phyloP scores from a whole-genome alignment of 2,113 vertebrate species.

The Australoheros scitulus region DNA sequence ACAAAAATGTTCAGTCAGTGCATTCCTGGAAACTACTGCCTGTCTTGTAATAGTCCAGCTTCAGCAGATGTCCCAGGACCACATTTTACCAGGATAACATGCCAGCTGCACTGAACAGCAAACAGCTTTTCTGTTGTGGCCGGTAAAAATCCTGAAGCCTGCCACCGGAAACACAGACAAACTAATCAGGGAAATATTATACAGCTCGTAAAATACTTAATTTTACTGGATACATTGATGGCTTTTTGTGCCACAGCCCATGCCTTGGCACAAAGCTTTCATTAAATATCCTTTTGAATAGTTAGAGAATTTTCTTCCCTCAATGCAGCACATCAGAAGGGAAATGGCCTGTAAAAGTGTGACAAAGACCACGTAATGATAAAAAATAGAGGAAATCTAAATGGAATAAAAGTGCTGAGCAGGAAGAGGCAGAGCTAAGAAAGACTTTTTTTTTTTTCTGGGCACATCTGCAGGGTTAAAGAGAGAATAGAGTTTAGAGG shows the following conservation, averaged over 20 bases:
- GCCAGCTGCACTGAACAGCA: neutral
- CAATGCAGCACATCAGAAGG: conserved; percentile 22
- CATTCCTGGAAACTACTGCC: neutral
- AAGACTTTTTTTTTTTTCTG: neutral
- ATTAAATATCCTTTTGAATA: conserved; percentile 27
- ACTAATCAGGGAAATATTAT: neutral
- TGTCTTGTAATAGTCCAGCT: neutral
- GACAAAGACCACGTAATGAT: conserved; percentile 33
- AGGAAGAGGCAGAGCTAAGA: neutral
- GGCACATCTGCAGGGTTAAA: conserved; percentile 3
- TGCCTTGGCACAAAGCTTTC: conserved; percentile 23
- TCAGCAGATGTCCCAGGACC: neutral
- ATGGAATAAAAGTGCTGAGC: conserved; percentile 35
- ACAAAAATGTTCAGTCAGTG: neutral
- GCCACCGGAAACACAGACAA: neutral
- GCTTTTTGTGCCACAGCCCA: conserved; percentile 4
- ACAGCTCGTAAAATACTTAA: conserved; percentile 2
- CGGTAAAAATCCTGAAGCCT: neutral
- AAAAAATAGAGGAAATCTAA: conserved; percentile 1
- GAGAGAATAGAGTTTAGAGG: neutral
- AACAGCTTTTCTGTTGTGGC: neutral
- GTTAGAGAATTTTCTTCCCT: conserved; percentile 12
- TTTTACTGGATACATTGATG: conserved; percentile 23
- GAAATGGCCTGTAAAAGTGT: conserved; percentile 26
- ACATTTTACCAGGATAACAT: neutral